These are phyloP conservation scores for Cryptops parisi DNA, from an alignment of 2,888 invertebrate species.

Conservation along the genomic window DNA sequence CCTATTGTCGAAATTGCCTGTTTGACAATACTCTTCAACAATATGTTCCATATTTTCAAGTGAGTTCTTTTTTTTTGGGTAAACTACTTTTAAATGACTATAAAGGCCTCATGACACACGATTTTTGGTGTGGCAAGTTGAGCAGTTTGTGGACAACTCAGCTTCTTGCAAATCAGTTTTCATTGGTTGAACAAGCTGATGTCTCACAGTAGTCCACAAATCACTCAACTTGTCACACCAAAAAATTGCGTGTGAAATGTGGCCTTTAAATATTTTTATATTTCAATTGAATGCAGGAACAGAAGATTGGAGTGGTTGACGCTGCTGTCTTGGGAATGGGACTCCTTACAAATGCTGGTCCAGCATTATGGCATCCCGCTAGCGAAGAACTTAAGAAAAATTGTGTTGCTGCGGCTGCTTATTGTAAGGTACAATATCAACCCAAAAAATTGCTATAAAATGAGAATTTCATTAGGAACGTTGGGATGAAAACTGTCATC, in stretches of 20 bases:
- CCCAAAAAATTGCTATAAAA: background rate
- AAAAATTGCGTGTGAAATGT: no score
- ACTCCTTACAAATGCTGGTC: slow-evolving; percentile 56
- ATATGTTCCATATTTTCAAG: slow-evolving; percentile 60
- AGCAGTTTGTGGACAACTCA: no score
- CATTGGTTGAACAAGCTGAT: no score
- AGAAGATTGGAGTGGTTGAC: slow-evolving; percentile 63
- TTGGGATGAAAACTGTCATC: background rate
- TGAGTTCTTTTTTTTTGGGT: no score
- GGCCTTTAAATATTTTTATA: background rate
- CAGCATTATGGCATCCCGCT: slow-evolving; percentile 69
- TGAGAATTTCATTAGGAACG: background rate
- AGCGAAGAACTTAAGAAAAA: slow-evolving; percentile 43
- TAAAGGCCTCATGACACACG: no score
- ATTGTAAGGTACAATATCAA: slow-evolving; percentile 19
- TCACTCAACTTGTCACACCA: no score
- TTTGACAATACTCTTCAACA: slow-evolving; percentile 59
- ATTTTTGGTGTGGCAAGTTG: no score
- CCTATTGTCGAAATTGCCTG: slow-evolving; percentile 65
- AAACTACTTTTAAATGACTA: no score
- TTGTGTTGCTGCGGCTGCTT: slow-evolving; percentile 43
- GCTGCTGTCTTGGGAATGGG: slow-evolving; percentile 73
- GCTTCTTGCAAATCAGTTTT: no score
- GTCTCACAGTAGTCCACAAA: no score
- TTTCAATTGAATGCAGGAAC: slow-evolving; percentile 36